phyloP scores from a whole-genome alignment of 2,797 vertebrate species.

The Petrocephalus sullivani region DNA sequence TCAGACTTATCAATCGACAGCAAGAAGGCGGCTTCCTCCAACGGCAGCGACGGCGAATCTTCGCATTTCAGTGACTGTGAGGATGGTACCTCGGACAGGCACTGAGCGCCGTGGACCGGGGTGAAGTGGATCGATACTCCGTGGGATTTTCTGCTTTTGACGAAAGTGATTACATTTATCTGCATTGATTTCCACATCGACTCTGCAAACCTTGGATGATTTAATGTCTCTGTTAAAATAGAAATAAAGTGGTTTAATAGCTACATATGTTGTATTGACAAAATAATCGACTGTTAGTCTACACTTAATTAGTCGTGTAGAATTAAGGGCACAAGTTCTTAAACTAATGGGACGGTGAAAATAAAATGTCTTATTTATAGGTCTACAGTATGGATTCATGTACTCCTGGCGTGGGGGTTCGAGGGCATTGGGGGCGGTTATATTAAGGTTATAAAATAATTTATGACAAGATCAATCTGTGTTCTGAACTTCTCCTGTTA shows the following conservation, averaged over 20 bases:
- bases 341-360: neutral
- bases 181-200: neutral
- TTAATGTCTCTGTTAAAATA: slow-evolving; percentile 30
- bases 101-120: slow-evolving; percentile 28
- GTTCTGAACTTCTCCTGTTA: neutral
- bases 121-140: neutral
- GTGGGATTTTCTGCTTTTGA: neutral
- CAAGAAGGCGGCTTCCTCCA: slow-evolving; percentile 39
- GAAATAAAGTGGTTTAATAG: slow-evolving; percentile 37
- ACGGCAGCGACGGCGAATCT: slow-evolving; percentile 67
- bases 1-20: slow-evolving; percentile 45
- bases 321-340: neutral
- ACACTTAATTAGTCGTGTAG: neutral
- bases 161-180: neutral
- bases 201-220: neutral
- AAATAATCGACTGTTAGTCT: slow-evolving; percentile 12
- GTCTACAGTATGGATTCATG: neutral
- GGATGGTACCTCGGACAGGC: slow-evolving; percentile 52
- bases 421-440: no score
- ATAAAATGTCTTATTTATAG: neutral
- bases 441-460: neutral
- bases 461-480: neutral
- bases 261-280: slow-evolving; percentile 6
- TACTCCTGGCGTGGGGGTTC: neutral
- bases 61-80: slow-evolving; percentile 65